A percentile compares a stretch with the other conserved stretches of the same genome.
These are phyloP conservation scores for Phainopepla nitens DNA, from an alignment of 2,113 vertebrate species.

Conservation along the genomic window DNA sequence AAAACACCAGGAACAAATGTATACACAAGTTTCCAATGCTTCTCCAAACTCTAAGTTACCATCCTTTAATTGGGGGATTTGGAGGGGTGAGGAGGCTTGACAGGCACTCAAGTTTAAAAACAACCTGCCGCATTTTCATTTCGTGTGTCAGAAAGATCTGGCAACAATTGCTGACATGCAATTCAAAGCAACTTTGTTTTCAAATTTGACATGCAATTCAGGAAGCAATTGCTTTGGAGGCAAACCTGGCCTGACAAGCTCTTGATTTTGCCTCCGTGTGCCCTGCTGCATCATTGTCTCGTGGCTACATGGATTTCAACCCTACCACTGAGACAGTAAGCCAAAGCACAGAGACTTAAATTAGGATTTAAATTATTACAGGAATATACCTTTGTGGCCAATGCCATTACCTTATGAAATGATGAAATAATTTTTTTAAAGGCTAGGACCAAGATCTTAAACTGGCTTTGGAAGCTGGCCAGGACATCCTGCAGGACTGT, in stretches of 20 bases:
- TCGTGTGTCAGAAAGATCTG: background rate
- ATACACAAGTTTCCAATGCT: background rate
- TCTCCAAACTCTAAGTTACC: background rate
- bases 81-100: accelerated
- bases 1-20: background rate
- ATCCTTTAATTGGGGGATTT: background rate
- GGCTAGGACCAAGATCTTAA: background rate
- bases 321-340: background rate
- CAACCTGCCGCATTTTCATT: background rate
- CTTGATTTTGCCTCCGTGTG: background rate
- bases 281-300: background rate
- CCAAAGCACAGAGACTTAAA: background rate
- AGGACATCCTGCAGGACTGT: background rate
- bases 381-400: background rate
- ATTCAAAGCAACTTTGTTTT: background rate
- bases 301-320: background rate
- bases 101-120: background rate
- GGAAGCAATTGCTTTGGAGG: background rate
- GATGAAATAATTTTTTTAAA: background rate
- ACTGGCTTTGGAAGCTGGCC: background rate
- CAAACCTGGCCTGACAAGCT: background rate
- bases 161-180: background rate
- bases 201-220: background rate
- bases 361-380: background rate
- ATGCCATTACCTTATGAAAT: background rate